A percentile compares a stretch with the other conserved stretches of the same genome.
These are phyloP conservation scores for Cryptotermes secundus DNA, from an alignment of 1,140 invertebrate species.

Conservation along the genomic window DNA sequence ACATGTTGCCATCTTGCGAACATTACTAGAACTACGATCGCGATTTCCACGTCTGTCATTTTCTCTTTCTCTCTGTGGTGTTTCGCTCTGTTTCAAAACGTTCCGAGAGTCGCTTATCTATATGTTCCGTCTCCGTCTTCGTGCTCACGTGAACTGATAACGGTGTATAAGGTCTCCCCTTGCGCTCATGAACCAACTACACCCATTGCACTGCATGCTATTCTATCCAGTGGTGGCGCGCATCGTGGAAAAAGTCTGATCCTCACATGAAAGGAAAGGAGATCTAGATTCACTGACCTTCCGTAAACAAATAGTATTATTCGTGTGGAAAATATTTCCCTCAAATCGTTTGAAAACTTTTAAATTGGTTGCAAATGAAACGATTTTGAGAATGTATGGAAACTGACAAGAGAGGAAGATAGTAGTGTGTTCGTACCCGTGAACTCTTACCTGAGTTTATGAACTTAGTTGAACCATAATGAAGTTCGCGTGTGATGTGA, in stretches of 20 bases:
- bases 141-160: background rate
- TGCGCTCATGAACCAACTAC: background rate
- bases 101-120: background rate
- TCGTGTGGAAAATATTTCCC: background rate
- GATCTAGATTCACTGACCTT: conserved; percentile 6
- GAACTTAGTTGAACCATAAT: no score
- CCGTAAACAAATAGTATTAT: background rate
- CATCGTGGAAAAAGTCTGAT: background rate
- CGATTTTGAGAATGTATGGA: no score
- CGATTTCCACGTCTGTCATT: background rate
- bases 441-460: no score
- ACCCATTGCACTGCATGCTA: background rate
- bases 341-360: no score
- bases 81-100: background rate
- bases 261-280: background rate
- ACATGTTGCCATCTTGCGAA: background rate
- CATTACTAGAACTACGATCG: background rate
- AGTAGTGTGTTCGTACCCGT: no score
- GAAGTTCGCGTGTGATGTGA: background rate
- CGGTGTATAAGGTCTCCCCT: background rate
- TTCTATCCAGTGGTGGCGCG: background rate
- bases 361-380: no score
- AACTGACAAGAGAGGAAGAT: no score
- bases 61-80: background rate
- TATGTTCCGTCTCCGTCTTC: background rate